A percentile compares a stretch with the other conserved stretches of the same genome.
These are phyloP conservation scores for Netelia melanura DNA, from an alignment of 2,888 invertebrate species.

Conservation along the genomic window DNA sequence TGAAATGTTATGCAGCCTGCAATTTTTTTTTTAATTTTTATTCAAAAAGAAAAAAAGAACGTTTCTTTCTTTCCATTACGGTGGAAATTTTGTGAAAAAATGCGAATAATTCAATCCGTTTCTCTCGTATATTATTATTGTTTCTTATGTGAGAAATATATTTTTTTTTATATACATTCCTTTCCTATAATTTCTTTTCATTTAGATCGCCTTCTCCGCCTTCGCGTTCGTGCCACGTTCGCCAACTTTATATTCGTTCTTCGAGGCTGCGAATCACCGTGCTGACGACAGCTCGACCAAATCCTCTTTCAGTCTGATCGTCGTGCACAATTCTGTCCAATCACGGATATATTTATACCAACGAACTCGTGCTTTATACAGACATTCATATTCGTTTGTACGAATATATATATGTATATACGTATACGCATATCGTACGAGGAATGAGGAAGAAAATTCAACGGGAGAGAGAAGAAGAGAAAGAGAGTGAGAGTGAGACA, in stretches of 20 bases:
- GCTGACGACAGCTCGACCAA: slow-evolving; percentile 12
- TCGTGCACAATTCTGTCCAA: slow-evolving; percentile 27
- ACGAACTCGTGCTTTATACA: no score
- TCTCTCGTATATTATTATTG: no score
- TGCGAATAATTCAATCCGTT: no score
- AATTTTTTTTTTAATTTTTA: no score
- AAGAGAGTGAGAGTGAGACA: neutral
- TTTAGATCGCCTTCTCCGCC: no score
- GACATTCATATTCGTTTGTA: neutral
- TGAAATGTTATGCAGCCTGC: no score
- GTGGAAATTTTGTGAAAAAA: no score
- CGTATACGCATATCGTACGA: slow-evolving; percentile 12
- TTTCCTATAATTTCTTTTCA: no score
- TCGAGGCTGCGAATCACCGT: neutral
- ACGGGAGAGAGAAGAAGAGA: neutral
- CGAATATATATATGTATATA: neutral
- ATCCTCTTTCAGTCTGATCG: slow-evolving; percentile 6
- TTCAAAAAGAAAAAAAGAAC: no score
- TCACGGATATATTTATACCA: slow-evolving; percentile 4
- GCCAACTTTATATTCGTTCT: neutral
- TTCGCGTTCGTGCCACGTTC: neutral
- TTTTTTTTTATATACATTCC: no score
- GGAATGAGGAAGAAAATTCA: slow-evolving; percentile 54
- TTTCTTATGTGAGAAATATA: no score
- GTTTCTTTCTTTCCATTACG: no score